Base-by-base conservation (phyloP, 2,113 vertebrate genomes). In the Grallaria varia region DNA sequence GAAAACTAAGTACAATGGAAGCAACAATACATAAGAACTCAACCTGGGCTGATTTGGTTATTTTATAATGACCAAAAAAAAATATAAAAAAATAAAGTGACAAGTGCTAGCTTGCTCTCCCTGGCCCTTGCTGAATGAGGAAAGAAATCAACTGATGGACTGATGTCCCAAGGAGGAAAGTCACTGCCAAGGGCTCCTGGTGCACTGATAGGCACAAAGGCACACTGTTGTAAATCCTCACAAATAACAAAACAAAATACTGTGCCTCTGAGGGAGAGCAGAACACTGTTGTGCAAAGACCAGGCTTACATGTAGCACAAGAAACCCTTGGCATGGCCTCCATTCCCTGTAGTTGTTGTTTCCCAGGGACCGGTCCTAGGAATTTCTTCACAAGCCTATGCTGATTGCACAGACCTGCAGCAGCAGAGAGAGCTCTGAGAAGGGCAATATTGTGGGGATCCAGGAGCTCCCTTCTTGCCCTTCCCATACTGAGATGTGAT, bases 401-500 rank as follows among this genome's bases (percentile, higher is more conserved):
- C 10, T 45, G 23, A 24, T 40, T 28, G 18, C 24, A 56, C 7
- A 30, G 69, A 53, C 14, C 27, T 7, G 9, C 23, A 66, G 60
- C 24, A 58, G 45, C 14, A 47, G n/a, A 75, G 23, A 31, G 28
- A 45, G n/a, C 9, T 39, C 22, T 0, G 1, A 25, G 39, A 79
- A 79, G 17, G 4, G 8, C 37, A 87, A 17, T 14, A 68, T 2
- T 8, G 30, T 10, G 12, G 10, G 40, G 18, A 63, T 13, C 45
- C 50, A n/a, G 1, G 1, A 56, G 16, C 14, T 49, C 33, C 64
- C 13, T 44, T 22, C 47, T 83, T 59, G 19, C 7, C 24, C 49
- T 64, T 71, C 49, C n/a, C 8, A 19, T 10, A 27, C 3, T 0
- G 0, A 52, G 21, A 11, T 5, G 20, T 30, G 52, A 11, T 1